These are phyloP conservation scores for Calameuta pallipes DNA, from an alignment of 2,888 invertebrate species.

Conservation along the genomic window DNA sequence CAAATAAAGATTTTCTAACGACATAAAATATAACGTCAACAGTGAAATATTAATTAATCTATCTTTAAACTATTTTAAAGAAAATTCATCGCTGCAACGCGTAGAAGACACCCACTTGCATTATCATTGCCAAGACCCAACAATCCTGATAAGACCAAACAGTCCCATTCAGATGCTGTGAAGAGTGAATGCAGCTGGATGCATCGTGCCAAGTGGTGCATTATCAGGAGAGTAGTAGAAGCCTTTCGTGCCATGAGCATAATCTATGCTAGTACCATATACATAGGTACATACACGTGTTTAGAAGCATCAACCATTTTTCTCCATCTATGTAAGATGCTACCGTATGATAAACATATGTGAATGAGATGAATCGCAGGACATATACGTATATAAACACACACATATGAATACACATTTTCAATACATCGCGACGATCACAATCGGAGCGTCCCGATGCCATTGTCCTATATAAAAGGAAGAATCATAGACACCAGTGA, in stretches of 20 bases:
- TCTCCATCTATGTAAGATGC: background rate
- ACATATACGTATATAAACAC: too few species aligned
- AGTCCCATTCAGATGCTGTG: background rate
- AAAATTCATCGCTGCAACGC: background rate
- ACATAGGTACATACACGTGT: background rate
- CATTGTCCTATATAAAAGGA: background rate
- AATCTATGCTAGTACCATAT: background rate
- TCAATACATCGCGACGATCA: background rate
- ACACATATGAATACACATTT: background rate
- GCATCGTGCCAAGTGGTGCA: background rate
- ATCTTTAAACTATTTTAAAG: background rate
- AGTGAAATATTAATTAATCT: background rate
- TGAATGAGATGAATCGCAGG: background rate
- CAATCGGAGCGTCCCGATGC: background rate
- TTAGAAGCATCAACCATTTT: background rate
- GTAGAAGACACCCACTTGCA: background rate
- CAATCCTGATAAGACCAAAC: background rate
- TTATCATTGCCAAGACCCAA: background rate
- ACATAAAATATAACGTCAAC: background rate
- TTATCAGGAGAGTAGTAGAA: background rate
- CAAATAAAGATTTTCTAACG: background rate
- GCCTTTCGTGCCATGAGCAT: background rate
- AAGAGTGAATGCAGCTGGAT: background rate
- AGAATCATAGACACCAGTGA: conserved; percentile 20
- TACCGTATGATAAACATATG: background rate